A percentile compares a stretch with the other conserved stretches of the same genome.
phyloP scores from a whole-genome alignment of 2,888 invertebrate genomes.

The Melinaea marsaeus region DNA sequence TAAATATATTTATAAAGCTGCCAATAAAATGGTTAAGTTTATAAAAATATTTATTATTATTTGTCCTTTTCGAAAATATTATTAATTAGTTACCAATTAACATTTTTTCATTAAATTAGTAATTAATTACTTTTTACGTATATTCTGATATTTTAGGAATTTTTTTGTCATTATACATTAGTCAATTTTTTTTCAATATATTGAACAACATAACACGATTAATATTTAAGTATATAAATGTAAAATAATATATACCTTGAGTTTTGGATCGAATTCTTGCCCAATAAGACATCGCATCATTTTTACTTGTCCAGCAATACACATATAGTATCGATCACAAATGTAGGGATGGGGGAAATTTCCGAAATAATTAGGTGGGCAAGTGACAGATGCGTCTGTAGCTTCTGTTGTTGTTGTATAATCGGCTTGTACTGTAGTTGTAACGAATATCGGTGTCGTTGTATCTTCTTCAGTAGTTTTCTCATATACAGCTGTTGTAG shows the following conservation, averaged over 20 bases:
- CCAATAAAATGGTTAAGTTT: too few relatives aligned
- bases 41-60: too few relatives aligned
- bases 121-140: too few relatives aligned
- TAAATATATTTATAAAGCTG: too few relatives aligned
- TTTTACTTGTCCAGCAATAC: constrained; percentile 32
- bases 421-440: constrained; percentile 6
- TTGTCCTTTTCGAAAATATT: too few relatives aligned
- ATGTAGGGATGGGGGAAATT: constrained; percentile 42
- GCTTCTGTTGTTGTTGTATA: constrained; percentile 14
- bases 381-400: constrained; percentile 28
- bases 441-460: constrained; percentile 9
- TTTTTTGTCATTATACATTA: too few relatives aligned
- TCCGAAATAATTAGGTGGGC: constrained; percentile 37
- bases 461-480: constrained; percentile 20
- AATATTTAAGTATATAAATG: neutral
- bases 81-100: too few relatives aligned
- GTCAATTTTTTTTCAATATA: too few relatives aligned
- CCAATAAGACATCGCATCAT: constrained; percentile 16
- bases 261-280: constrained; percentile 17
- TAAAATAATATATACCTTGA: constrained; percentile 6
- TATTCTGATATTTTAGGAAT: too few relatives aligned
- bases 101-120: too few relatives aligned
- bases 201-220: too few relatives aligned
- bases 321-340: constrained; percentile 45
- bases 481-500: neutral